Conservation (phyloP, 2,888 invertebrate species). For the Incurvaria masculella region DNA sequence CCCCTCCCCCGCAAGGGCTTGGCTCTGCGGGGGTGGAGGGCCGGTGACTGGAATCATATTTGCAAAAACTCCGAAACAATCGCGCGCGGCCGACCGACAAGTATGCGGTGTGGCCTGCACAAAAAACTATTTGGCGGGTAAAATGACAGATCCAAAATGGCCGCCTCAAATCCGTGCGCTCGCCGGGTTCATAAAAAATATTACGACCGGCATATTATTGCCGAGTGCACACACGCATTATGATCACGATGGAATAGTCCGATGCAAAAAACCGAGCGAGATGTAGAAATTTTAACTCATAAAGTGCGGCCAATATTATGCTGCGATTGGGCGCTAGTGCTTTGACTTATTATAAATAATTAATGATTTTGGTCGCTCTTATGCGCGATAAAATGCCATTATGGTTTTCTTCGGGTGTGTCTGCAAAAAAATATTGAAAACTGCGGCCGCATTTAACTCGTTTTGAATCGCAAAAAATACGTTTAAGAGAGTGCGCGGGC, state of each 20-base stretch:
- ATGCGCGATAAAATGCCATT: conserved; percentile 57
- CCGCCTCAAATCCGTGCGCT: background rate
- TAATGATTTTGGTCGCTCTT: conserved; percentile 52
- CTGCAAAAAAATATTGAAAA: conserved; percentile 46
- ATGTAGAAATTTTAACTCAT: background rate
- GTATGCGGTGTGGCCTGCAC: background rate
- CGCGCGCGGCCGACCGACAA: background rate
- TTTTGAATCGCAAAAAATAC: conserved; percentile 36
- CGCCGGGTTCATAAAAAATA: background rate
- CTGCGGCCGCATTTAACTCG: conserved; percentile 40
- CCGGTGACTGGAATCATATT: background rate
- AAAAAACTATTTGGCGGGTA: background rate
- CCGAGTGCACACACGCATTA: background rate
- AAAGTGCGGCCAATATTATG: conserved; percentile 7
- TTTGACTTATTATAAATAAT: conserved; percentile 54
- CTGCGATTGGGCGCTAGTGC: conserved; percentile 42
- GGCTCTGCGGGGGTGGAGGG: background rate
- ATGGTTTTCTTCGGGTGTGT: conserved; percentile 48
- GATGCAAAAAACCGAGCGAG: background rate
- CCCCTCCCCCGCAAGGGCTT: no score
- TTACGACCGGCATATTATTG: background rate
- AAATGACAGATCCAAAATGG: background rate
- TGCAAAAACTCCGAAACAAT: background rate
- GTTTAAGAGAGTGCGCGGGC: conserved; percentile 49
- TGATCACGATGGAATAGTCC: background rate